Evolutionary conservation across 1,140 invertebrate species (phyloP).

Genomic region (Vollenhovia emeryi): DNA sequence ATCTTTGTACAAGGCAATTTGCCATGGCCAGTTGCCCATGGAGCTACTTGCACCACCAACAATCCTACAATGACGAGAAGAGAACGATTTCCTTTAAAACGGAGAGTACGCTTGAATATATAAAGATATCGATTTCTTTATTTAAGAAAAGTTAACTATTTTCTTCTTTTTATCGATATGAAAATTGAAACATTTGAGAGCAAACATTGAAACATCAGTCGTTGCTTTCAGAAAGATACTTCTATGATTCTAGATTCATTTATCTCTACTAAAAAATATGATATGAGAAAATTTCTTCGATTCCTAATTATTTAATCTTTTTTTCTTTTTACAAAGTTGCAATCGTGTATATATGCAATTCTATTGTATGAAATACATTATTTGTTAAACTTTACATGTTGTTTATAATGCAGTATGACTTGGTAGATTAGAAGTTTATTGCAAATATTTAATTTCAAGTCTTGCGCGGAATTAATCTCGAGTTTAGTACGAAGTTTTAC

Average conservation of each 20-base stretch:
- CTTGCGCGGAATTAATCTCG: background rate
- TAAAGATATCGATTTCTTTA: background rate
- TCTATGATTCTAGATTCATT: background rate
- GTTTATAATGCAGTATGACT: too few relatives aligned
- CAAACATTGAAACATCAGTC: background rate
- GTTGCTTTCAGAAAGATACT: background rate
- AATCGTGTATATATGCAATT: background rate
- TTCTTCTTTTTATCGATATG: background rate
- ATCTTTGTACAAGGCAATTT: conserved; percentile 93
- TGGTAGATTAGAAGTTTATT: background rate
- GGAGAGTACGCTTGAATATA: background rate
- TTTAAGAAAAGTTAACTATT: background rate
- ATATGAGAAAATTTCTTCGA: background rate
- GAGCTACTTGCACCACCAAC: conserved; percentile 92
- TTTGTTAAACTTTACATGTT: too few relatives aligned
- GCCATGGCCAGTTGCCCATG: conserved; percentile 93
- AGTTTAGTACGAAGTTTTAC: background rate
- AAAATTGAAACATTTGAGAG: background rate
- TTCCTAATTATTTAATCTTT: background rate
- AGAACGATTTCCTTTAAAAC: conserved; percentile 53
- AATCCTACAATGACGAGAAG: conserved; percentile 88
- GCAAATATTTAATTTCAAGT: background rate
- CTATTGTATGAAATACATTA: background rate
- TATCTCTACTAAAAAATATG: background rate
- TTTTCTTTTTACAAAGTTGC: background rate